Evolutionary conservation across 2,113 vertebrate genomes (phyloP).

Genomic region (Cromileptes altivelis): DNA sequence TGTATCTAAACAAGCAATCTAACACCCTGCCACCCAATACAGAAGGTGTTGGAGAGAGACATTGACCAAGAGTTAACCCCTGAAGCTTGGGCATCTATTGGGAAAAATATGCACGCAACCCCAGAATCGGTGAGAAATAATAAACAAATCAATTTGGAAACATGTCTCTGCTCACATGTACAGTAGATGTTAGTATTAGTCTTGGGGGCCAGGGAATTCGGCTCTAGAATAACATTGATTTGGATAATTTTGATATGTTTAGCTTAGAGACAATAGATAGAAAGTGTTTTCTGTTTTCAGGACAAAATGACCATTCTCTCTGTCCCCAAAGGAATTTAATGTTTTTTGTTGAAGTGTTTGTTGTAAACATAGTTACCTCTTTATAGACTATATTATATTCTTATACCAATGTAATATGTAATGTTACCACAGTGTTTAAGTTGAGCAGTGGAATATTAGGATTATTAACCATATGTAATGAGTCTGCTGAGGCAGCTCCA

Average conservation of each 20-base stretch:
- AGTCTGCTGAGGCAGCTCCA: slow-evolving; percentile 39
- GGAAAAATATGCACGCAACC: slow-evolving; percentile 86
- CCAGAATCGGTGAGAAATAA: slow-evolving; percentile 88
- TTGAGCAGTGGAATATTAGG: slow-evolving; percentile 41
- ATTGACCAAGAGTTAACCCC: slow-evolving; percentile 87
- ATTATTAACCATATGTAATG: slow-evolving; percentile 26
- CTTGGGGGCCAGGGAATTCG: slow-evolving; percentile 78
- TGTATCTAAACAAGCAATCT: slow-evolving; percentile 83
- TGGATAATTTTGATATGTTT: slow-evolving; percentile 58
- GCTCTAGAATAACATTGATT: slow-evolving; percentile 67
- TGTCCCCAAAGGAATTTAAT: slow-evolving; percentile 75
- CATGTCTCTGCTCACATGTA: slow-evolving; percentile 83
- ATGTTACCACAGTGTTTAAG: slow-evolving; percentile 49
- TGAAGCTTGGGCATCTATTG: slow-evolving; percentile 86
- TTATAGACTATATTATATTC: slow-evolving; percentile 5
- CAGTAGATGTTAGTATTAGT: slow-evolving; percentile 75
- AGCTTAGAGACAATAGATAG: slow-evolving; percentile 38
- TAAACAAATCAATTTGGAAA: slow-evolving; percentile 82
- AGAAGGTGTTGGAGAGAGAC: slow-evolving; percentile 87
- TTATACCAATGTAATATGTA: slow-evolving; percentile 10
- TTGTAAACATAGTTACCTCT: slow-evolving; percentile 24
- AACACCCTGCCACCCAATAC: slow-evolving; percentile 85
- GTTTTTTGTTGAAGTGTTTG: slow-evolving; percentile 50
- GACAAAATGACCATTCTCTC: slow-evolving; percentile 82
- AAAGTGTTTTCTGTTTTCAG: slow-evolving; percentile 67